A percentile compares a stretch with the other conserved stretches of the same genome.
These are phyloP conservation scores for Lepidiolamprologus cunningtoni DNA, from an alignment of 2,113 vertebrate species.

Conservation along the genomic window DNA sequence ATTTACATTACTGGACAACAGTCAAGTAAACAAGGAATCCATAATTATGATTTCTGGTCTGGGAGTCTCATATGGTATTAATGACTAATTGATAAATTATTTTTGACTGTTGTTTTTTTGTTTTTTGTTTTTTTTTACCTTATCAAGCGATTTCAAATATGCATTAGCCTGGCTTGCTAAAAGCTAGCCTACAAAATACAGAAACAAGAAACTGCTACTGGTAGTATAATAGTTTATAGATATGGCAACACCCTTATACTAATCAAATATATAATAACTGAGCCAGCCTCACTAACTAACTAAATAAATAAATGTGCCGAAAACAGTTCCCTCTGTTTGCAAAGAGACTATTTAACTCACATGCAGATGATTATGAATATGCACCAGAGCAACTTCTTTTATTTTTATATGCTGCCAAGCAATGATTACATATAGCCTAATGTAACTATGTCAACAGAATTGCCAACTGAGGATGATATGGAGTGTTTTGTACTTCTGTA, in stretches of 20 bases:
- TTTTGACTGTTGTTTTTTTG: not conserved
- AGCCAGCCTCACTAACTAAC: constrained; percentile 41
- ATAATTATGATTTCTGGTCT: not conserved
- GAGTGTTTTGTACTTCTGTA: constrained; percentile 61
- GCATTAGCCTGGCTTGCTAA: constrained; percentile 36
- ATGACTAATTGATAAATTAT: not conserved
- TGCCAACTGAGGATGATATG: constrained; percentile 56
- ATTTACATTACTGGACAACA: not conserved
- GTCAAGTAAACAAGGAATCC: not conserved
- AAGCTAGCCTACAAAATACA: constrained; percentile 13
- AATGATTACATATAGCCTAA: constrained; percentile 57
- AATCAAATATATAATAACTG: constrained; percentile 39
- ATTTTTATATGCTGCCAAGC: constrained; percentile 69
- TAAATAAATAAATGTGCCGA: constrained; percentile 19
- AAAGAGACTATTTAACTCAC: constrained; percentile 31
- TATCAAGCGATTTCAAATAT: constrained; percentile 34
- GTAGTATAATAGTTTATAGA: constrained; percentile 11
- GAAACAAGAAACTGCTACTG: constrained; percentile 38
- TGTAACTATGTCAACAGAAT: constrained; percentile 54
- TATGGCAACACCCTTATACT: not conserved
- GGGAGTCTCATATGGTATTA: not conserved
- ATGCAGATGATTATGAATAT: constrained; percentile 59
- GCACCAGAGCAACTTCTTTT: constrained; percentile 68
- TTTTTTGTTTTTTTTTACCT: not conserved
- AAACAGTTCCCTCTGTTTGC: constrained; percentile 43